Percentiles rank a stretch among this genome's conserved stretches.
These are phyloP conservation scores for Allolobophora icterica DNA, from an alignment of 2,888 invertebrate genomes.

Conservation along the genomic window DNA sequence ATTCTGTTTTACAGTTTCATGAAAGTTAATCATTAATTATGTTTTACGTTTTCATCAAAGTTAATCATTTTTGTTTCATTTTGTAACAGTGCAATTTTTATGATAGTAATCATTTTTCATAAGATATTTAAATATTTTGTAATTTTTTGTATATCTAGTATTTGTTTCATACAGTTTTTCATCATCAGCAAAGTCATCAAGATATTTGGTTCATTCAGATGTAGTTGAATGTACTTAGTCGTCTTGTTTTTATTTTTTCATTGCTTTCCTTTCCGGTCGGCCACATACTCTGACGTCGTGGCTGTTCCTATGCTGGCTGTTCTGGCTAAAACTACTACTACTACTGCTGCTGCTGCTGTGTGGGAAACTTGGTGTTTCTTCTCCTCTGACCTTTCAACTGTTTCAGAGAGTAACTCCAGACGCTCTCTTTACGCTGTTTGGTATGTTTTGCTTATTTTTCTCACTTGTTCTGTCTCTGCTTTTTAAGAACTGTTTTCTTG, in stretches of 20 bases:
- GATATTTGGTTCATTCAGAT: neutral
- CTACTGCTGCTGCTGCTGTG: conserved; percentile 1
- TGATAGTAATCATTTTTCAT: neutral
- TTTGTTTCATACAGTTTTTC: neutral
- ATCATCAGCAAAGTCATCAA: no score
- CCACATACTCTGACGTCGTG: neutral
- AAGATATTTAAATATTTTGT: neutral
- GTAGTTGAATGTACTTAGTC: neutral
- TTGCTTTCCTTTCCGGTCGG: conserved; percentile 9
- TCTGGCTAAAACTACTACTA: conserved; percentile 22
- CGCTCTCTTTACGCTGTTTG: conserved; percentile 99
- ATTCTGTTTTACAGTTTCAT: no score
- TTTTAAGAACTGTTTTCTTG: neutral
- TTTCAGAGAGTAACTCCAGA: conserved; percentile 98
- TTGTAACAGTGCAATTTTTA: neutral
- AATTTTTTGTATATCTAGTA: no score
- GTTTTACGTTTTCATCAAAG: no score
- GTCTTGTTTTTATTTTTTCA: neutral
- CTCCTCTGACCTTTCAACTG: neutral
- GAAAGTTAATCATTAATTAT: no score
- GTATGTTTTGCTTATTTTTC: conserved; percentile 76
- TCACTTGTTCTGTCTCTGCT: conserved; percentile 21
- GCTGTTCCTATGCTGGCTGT: conserved; percentile 24
- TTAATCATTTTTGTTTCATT: no score
- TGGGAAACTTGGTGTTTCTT: conserved; percentile 24